Base-by-base conservation (phyloP, 2,797 vertebrate genomes). In the Zenarchopterus dispar region DNA sequence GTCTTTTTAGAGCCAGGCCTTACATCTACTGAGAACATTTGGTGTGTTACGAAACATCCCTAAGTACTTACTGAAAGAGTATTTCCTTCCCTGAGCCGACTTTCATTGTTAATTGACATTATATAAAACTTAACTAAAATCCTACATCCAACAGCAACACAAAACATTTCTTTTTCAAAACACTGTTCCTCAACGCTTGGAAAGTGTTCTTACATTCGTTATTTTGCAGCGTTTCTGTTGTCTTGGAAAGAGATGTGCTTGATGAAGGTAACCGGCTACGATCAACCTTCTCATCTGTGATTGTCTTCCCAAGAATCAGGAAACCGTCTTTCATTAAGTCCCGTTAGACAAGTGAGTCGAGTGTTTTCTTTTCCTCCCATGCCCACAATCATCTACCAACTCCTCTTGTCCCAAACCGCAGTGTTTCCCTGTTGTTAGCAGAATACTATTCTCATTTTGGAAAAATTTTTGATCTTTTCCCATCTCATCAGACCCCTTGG, bases 251-350 rank as follows among this genome's bases (percentile, higher is more conserved):
- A 16, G 33, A 18, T 44, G 44, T 33, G 15, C 19, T 17, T 9
- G n/a, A 45, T n/a, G 15, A 18, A 44, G 11, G 42, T 56, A 39
- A 39, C 36, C 16, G 13, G 13, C 15, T 39, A 4, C 36, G 15
- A 31, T 39, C 36, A 44, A 23, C 13, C 26, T 54, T 52, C 28
- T 59, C 31, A 45, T 63, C 21, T 58, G 47, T 44, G 6, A 11
- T 55, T n/a, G 18, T 24, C 0, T 9, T 54, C 49, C 3, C 5
- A 43, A 31, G n/a, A 46, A 26, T 26, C 47, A 26, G 9, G n/a
- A 55, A 28, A 22, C 21, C 15, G 36, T 58, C 1, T 13, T 18
- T 51, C 4, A 9, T 62, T 62, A 52, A 26, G 28, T 21, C 42
- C 8, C 42, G 26, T 50, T 45, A 26, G 33, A 45, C 43, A 58